Conservation (phyloP, 2,888 invertebrate genomes). For the Spilosoma lubricipeda region DNA sequence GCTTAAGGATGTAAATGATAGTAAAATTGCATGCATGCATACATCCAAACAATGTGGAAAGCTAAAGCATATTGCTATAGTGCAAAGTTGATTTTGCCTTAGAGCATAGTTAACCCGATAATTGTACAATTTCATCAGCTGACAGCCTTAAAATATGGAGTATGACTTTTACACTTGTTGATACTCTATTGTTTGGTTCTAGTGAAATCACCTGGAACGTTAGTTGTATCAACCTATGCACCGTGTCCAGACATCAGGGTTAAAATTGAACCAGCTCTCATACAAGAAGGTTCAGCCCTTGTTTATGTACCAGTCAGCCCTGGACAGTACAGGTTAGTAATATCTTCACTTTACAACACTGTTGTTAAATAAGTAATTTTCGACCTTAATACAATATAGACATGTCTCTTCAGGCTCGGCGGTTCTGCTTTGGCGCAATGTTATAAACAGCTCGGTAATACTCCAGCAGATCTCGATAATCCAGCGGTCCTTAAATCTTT, state of each 20-base stretch:
- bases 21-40: too few species aligned
- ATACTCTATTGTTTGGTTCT: constrained; percentile 33
- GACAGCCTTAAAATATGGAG: not conserved
- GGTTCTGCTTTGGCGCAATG: constrained; percentile 98
- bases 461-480: constrained; percentile 92
- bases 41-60: too few species aligned
- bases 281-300: constrained; percentile 88
- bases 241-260: constrained; percentile 96
- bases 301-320: constrained; percentile 92
- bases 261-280: constrained; percentile 96
- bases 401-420: constrained; percentile 88
- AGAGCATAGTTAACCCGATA: not conserved
- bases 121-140: too few species aligned
- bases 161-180: not conserved
- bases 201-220: constrained; percentile 93
- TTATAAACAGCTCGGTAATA: constrained; percentile 93
- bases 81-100: not conserved
- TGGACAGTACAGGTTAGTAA: constrained; percentile 85
- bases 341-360: not conserved
- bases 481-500: constrained; percentile 89
- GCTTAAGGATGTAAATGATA: not conserved
- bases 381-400: too few species aligned
- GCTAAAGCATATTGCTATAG: not conserved
- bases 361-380: not conserved
- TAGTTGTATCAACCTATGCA: constrained; percentile 98